phyloP scores from a whole-genome alignment of 2,113 vertebrate genomes.

The Pollachius pollachius region DNA sequence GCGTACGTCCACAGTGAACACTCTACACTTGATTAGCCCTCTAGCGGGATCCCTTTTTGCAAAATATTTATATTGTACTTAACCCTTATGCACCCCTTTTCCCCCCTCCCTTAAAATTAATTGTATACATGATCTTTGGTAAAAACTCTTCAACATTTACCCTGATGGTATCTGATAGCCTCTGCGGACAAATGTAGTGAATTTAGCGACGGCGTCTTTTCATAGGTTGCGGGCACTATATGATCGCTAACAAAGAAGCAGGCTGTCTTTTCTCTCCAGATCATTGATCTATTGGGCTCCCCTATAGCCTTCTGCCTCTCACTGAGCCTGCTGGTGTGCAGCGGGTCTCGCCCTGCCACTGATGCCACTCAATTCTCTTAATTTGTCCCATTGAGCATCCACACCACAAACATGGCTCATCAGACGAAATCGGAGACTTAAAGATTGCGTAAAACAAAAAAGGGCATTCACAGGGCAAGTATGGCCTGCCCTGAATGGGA shows the following conservation, averaged over 20 bases:
- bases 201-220: too few relatives aligned
- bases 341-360: not conserved
- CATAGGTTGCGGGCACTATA: too few relatives aligned
- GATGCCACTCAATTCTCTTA: slow-evolving; percentile 24
- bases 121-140: too few relatives aligned
- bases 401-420: slow-evolving; percentile 10
- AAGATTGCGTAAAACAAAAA: not conserved
- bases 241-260: slow-evolving; percentile 12
- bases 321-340: slow-evolving; percentile 14
- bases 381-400: slow-evolving; percentile 12
- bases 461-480: not conserved
- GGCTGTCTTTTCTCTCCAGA: not conserved
- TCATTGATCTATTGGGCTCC: slow-evolving; percentile 18
- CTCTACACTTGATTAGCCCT: slow-evolving; percentile 2
- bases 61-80: too few relatives aligned
- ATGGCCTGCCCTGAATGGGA: not conserved
- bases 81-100: too few relatives aligned
- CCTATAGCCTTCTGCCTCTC: slow-evolving; percentile 11
- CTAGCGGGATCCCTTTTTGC: not conserved
- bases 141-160: too few relatives aligned
- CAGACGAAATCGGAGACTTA: too few relatives aligned
- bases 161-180: too few relatives aligned
- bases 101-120: too few relatives aligned
- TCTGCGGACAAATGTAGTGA: too few relatives aligned
- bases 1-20: slow-evolving; percentile 40